A percentile compares a stretch with the other conserved stretches of the same genome.
These are phyloP conservation scores for Schizothorax lantsangensis DNA, from an alignment of 2,797 vertebrate species.

Conservation along the genomic window DNA sequence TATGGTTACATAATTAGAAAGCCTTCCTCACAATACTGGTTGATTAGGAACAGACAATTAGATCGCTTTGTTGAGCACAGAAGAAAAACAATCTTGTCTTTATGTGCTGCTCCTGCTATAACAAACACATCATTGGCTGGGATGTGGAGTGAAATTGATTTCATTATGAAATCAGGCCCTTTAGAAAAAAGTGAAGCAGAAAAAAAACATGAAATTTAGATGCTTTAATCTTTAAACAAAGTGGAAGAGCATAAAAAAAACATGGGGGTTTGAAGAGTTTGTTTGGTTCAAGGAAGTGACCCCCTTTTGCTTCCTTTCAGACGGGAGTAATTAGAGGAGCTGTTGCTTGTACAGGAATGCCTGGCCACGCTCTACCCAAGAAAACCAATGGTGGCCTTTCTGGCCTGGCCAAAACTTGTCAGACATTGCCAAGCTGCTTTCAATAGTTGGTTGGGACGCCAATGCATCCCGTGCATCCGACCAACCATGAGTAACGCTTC, in stretches of 20 bases:
- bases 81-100: constrained; percentile 82
- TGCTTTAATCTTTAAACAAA: constrained; percentile 50
- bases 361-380: constrained; percentile 76
- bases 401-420: constrained; percentile 66
- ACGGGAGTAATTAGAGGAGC: constrained; percentile 80
- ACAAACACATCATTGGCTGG: constrained; percentile 61
- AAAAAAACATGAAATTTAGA: constrained; percentile 25
- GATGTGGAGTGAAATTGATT: constrained; percentile 67
- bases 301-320: constrained; percentile 77
- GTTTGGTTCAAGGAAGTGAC: constrained; percentile 74
- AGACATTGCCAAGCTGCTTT: constrained; percentile 77
- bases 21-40: constrained; percentile 70
- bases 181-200: constrained; percentile 58
- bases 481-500: constrained; percentile 83
- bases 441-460: constrained; percentile 79
- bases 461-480: constrained; percentile 81
- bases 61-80: constrained; percentile 76
- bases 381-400: constrained; percentile 77
- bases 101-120: constrained; percentile 69
- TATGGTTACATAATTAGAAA: constrained; percentile 79
- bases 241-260: constrained; percentile 36
- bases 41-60: constrained; percentile 81
- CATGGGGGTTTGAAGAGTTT: constrained; percentile 69
- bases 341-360: constrained; percentile 76
- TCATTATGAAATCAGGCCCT: constrained; percentile 64